Base-by-base conservation (phyloP, 1,140 invertebrate genomes). In the Pseudomyrmex gracilis region DNA sequence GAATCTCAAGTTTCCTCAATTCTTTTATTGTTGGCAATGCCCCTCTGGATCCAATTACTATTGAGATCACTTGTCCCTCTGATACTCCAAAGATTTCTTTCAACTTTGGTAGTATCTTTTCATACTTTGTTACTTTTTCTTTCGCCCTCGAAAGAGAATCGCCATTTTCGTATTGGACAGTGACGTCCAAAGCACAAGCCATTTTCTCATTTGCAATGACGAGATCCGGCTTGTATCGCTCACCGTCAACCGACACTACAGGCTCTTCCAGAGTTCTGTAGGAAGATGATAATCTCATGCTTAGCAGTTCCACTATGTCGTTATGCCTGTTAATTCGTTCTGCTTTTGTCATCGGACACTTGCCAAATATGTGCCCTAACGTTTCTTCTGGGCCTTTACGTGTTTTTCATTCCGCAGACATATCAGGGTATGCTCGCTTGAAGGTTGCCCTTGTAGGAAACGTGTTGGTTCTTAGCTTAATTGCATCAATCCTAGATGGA, bases 91-190 rank as follows among this genome's bases (percentile, higher is more conserved):
- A 8, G 7, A 15, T 24, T 10, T 12, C 0, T n/a, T 45, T 53
- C 0, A 67, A 0, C 4, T 43, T 34, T 0, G 0, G 0, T 0
- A 3, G 0, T 1, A 43, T 15, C 0, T 0, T 9, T 13, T 13
- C 8, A 2, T 73, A 73, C 15, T 73, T 73, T 0, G 8, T 1
- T 2, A 13, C 45, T 34, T 87, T 89, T 4, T 87, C 85, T 20
- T 1, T 68, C 74, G 74, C 87, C 0, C 55, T 17, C 0, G 12
- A 22, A 7, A 87, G 64, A 22, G 70, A 90, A 3, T 84, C 24
- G 10, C 64, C 67, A n/a, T 92, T 88, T 60, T 93, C 90, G 76
- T 91, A 92, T 53, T 90, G 85, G 74, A 93, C 87, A 7, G 91
- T 91, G 0, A 93, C 86, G 64, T 92, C 92, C 0, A 4, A 66